Conservation (phyloP, 1,140 invertebrate species). For the Oreohelix idahoensis region DNA sequence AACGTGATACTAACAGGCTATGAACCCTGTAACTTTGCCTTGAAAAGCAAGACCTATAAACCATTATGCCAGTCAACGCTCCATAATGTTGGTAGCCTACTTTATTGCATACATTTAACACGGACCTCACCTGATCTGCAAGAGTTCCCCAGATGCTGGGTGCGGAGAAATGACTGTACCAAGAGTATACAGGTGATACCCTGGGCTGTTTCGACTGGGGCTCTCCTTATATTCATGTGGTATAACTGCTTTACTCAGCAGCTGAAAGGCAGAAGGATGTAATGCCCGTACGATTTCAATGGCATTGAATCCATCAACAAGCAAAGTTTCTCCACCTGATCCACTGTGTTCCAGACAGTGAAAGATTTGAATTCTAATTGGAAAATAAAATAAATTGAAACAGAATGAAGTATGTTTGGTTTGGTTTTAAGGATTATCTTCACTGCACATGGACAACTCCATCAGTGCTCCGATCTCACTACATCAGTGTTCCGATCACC, state of each 20-base stretch:
- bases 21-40: no score
- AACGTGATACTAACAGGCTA: no score
- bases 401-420: no score
- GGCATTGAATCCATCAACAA: conserved; percentile 81
- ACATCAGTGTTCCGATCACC: no score
- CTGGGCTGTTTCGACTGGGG: not conserved
- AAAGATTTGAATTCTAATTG: conserved; percentile 78
- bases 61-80: no score
- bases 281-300: conserved; percentile 76
- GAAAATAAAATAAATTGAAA: not conserved
- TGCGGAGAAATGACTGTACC: conserved; percentile 54
- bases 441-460: no score
- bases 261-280: conserved; percentile 76
- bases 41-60: no score
- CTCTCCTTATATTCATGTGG: conserved; percentile 78
- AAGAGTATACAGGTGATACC: conserved; percentile 50
- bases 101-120: no score
- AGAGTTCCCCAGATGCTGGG: conserved; percentile 48
- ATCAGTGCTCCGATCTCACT: no score
- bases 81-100: no score
- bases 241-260: conserved; percentile 76
- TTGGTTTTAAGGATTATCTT: no score
- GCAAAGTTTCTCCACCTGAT: conserved; percentile 79
- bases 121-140: conserved; percentile 62
- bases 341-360: conserved; percentile 79